Evolutionary conservation across 2,113 vertebrate genomes (phyloP).

Genomic region (Myotis lucifugus): DNA sequence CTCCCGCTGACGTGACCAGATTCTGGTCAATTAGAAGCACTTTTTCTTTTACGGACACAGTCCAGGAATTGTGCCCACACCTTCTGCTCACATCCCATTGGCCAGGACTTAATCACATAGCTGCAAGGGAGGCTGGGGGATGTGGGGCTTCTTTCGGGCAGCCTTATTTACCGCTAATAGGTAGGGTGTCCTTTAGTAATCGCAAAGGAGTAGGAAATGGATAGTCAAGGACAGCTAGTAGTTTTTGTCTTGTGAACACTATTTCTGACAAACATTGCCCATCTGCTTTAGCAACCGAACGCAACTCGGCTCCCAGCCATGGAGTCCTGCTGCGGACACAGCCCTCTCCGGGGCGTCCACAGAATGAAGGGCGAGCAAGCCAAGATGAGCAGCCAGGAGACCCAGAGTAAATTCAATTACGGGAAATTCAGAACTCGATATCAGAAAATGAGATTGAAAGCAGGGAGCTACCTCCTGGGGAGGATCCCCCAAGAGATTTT

Average conservation of each 20-base stretch:
- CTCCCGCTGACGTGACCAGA: not conserved
- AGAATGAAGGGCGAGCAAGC: not conserved
- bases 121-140: not conserved
- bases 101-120: not conserved
- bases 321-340: not conserved
- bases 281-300: not conserved
- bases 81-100: not conserved
- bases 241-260: not conserved
- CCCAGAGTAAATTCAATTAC: not conserved
- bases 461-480: conserved; percentile 6
- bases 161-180: not conserved
- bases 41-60: not conserved
- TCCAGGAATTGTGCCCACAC: not conserved
- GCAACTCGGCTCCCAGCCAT: not conserved
- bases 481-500: conserved; percentile 40
- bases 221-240: not conserved
- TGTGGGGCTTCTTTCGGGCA: not conserved
- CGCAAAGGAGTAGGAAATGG: not conserved
- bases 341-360: not conserved
- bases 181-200: not conserved
- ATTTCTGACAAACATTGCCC: not conserved
- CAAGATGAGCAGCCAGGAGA: conserved; percentile 4
- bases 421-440: conserved; percentile 25
- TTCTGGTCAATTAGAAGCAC: not conserved
- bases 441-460: conserved; percentile 67